Conservation (phyloP, 2,797 vertebrate species). For the Phoxinus dragarum region DNA sequence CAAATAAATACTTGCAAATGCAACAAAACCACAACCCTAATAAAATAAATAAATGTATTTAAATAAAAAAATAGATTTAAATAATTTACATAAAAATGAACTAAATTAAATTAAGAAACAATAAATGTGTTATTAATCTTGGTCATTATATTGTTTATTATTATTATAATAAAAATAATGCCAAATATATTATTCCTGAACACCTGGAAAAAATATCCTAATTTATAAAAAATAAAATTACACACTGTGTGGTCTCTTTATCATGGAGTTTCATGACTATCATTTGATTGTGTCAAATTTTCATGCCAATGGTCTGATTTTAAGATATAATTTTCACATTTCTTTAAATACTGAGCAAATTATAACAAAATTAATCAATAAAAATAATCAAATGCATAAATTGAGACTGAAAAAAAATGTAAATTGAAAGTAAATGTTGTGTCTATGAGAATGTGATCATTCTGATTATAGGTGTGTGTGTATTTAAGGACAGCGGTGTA, state of each 20-base stretch:
- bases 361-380: too few species aligned
- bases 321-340: neutral
- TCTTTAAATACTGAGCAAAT: neutral
- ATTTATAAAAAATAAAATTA: neutral
- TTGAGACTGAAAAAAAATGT: neutral
- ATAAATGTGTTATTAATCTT: neutral
- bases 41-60: neutral
- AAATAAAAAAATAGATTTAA: neutral
- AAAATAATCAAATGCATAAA: neutral
- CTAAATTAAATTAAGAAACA: neutral
- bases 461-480: slow-evolving; percentile 26
- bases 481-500: slow-evolving; percentile 2
- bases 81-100: neutral
- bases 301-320: neutral
- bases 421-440: neutral
- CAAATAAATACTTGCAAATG: neutral
- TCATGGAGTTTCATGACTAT: neutral
- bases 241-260: neutral
- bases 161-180: neutral
- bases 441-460: slow-evolving; percentile 18
- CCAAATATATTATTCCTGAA: neutral
- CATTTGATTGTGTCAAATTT: neutral
- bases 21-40: neutral
- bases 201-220: neutral
- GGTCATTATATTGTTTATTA: neutral